Evolutionary conservation across 2,113 vertebrate species (phyloP).

Genomic region (Ibidorhyncha struthersii): DNA sequence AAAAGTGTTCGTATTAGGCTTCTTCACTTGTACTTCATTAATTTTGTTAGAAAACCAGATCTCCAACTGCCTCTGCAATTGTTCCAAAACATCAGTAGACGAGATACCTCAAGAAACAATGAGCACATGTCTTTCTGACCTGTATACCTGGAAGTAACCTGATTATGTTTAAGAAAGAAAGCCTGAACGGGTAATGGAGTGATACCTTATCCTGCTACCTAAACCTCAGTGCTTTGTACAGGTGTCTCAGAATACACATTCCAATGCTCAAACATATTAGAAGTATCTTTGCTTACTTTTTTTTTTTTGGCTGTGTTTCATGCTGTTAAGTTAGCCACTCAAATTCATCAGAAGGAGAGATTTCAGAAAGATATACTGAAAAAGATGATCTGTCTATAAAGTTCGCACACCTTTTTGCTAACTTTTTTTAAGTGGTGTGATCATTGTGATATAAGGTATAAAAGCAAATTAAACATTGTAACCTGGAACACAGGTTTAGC

Average conservation of each 20-base stretch:
- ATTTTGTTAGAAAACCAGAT: not conserved
- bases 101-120: not conserved
- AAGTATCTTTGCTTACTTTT: not conserved
- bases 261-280: not conserved
- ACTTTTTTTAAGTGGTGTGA: not conserved
- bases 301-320: not conserved
- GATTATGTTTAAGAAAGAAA: not conserved
- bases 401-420: rapidly evolving
- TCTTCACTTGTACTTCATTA: not conserved
- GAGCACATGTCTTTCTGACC: rapidly evolving
- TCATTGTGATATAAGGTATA: not conserved
- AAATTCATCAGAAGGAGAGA: not conserved
- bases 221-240: not conserved
- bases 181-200: not conserved
- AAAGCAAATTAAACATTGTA: rapidly evolving
- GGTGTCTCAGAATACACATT: not conserved
- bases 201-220: too few relatives aligned
- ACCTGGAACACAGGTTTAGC: not conserved
- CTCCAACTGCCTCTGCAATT: not conserved
- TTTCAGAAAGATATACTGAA: not conserved
- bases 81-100: not conserved
- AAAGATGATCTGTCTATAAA: not conserved
- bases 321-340: not conserved
- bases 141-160: not conserved
- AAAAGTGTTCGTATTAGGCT: not conserved